Evolutionary conservation across 1,140 invertebrate genomes (phyloP).

Genomic region (Adelges cooleyi): DNA sequence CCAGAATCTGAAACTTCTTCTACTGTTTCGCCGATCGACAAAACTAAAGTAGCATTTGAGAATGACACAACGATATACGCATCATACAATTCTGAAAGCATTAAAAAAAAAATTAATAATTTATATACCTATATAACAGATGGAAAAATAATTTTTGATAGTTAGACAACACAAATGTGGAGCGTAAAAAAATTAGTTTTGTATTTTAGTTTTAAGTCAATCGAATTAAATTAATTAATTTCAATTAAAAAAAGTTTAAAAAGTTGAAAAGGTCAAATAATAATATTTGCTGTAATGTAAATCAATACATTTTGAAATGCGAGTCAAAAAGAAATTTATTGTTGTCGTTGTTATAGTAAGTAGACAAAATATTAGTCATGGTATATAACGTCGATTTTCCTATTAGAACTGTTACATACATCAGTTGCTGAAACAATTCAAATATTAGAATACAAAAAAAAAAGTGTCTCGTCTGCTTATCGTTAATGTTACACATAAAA

Average conservation of each 20-base stretch:
- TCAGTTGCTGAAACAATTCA: conserved; percentile 21
- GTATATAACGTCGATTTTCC: too few species aligned
- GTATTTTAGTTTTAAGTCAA: too few species aligned
- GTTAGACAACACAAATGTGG: too few species aligned
- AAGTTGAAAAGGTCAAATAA: too few species aligned
- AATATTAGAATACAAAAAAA: conserved; percentile 23
- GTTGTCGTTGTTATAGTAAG: too few species aligned
- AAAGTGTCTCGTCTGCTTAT: conserved; percentile 11
- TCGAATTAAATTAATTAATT: too few species aligned
- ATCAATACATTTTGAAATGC: too few species aligned
- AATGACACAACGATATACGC: conserved; percentile 99
- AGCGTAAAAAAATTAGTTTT: too few species aligned
- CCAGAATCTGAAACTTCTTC: conserved; percentile 99
- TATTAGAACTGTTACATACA: conserved; percentile 22
- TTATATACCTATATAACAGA: neutral
- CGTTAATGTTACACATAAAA: conserved; percentile 1
- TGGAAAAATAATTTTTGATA: conserved; percentile 32
- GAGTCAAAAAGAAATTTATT: too few species aligned
- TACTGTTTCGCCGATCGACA: conserved; percentile 98
- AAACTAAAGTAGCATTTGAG: conserved; percentile 96
- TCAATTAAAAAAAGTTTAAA: too few species aligned
- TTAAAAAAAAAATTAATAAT: conserved; percentile 38
- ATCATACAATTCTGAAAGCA: conserved; percentile 90
- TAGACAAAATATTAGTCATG: too few species aligned
- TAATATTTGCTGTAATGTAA: too few species aligned